Conservation (phyloP, 2,888 invertebrate species). For the Taenaris catops region DNA sequence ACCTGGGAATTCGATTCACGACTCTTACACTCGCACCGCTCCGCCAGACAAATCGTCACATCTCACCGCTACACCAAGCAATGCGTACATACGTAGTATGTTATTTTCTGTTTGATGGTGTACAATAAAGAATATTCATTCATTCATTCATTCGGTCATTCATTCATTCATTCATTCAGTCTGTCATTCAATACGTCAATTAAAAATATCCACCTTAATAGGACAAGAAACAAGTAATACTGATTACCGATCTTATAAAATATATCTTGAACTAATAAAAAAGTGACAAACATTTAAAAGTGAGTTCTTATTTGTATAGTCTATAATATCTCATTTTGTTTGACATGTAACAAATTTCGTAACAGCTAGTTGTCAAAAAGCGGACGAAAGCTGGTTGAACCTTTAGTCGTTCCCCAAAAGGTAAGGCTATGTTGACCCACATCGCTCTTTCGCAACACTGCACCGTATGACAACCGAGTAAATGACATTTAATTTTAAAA, state of each 20-base stretch:
- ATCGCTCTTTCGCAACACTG: conserved; percentile 22
- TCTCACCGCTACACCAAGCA: no score
- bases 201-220: background rate
- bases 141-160: no score
- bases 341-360: conserved; percentile 12
- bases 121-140: no score
- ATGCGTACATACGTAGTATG: no score
- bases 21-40: no score
- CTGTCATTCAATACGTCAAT: no score
- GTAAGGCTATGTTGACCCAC: conserved; percentile 31
- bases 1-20: no score
- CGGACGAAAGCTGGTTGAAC: conserved; percentile 15
- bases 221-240: conserved; percentile 1
- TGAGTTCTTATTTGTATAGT: no score
- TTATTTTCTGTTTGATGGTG: no score
- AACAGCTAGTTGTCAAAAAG: conserved; percentile 19
- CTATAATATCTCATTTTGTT: conserved; percentile 2
- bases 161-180: no score
- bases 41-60: no score
- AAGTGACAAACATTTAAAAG: conserved; percentile 5
- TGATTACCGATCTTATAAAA: background rate
- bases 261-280: conserved; percentile 1
- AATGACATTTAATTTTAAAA: conserved; percentile 11
- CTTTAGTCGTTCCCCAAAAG: conserved; percentile 23
- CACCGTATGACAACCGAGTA: conserved; percentile 16